Percentiles rank a stretch among this genome's conserved stretches.
phyloP scores from a whole-genome alignment of 2,888 invertebrate species.

The Andrena praecox region DNA sequence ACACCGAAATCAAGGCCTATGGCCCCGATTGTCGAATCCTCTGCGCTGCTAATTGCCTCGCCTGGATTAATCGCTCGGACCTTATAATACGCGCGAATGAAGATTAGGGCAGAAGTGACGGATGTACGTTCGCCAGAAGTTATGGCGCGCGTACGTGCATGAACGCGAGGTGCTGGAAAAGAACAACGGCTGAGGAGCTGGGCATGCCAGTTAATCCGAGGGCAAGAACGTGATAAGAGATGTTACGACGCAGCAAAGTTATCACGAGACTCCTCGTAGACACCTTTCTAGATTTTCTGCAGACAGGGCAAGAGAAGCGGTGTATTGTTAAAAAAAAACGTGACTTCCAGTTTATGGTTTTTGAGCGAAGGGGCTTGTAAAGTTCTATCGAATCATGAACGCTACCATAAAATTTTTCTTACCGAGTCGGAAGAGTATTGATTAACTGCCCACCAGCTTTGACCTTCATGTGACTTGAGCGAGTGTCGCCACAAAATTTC shows the following conservation, averaged over 20 bases:
- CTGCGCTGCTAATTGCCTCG: slow-evolving; percentile 46
- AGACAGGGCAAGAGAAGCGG: too few relatives aligned
- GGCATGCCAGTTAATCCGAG: too few relatives aligned
- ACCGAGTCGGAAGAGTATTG: too few relatives aligned
- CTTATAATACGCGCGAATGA: slow-evolving; percentile 29
- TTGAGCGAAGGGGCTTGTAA: too few relatives aligned
- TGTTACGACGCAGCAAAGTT: not conserved
- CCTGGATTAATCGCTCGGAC: slow-evolving; percentile 45
- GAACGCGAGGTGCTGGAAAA: not conserved
- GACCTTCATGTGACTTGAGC: too few relatives aligned
- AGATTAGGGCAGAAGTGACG: not conserved
- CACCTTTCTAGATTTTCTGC: not conserved
- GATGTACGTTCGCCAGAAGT: not conserved
- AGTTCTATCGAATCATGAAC: too few relatives aligned
- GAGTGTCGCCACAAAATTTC: too few relatives aligned
- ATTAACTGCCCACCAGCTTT: too few relatives aligned
- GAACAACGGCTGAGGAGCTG: not conserved
- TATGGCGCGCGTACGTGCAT: not conserved
- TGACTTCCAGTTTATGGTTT: not conserved
- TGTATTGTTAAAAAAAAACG: too few relatives aligned
- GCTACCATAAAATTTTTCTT: too few relatives aligned
- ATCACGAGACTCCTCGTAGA: too few relatives aligned
- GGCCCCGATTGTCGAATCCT: slow-evolving; percentile 50
- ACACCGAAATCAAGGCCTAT: slow-evolving; percentile 56
- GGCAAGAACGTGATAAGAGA: not conserved